Evolutionary conservation across 1,140 invertebrate genomes (phyloP).

Genomic region (Microplitis mediator): DNA sequence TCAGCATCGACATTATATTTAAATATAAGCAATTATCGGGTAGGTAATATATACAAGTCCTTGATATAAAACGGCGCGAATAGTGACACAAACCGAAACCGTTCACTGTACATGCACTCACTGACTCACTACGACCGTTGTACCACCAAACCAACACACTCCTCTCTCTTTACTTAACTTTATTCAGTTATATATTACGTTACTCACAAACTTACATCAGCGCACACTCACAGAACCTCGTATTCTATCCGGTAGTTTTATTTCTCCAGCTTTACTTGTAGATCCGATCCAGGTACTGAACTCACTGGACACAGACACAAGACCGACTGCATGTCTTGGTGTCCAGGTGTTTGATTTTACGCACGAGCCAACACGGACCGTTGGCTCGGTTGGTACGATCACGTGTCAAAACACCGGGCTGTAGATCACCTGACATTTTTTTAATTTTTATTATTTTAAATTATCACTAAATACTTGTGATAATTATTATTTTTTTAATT

Average conservation of each 20-base stretch:
- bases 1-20: background rate
- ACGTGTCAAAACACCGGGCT: slow-evolving; percentile 26
- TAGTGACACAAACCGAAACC: slow-evolving; percentile 9
- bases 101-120: slow-evolving; percentile 19
- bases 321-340: background rate
- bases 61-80: slow-evolving; percentile 25
- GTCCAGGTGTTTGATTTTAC: slow-evolving; percentile 25
- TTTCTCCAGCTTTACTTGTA: background rate
- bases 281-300: background rate
- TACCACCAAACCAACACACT: slow-evolving; percentile 9
- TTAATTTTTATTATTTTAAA: too few relatives aligned
- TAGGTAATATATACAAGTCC: background rate
- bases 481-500: too few relatives aligned
- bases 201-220: background rate
- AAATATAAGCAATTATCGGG: background rate
- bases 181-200: background rate
- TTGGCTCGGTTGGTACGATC: slow-evolving; percentile 22
- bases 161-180: background rate
- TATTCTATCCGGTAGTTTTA: background rate
- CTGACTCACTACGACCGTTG: slow-evolving; percentile 17
- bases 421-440: background rate
- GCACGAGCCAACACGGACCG: slow-evolving; percentile 24
- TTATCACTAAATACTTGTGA: too few relatives aligned
- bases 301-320: background rate
- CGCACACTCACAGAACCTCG: too few relatives aligned